Base-by-base conservation (phyloP, 2,113 vertebrate genomes). In the Actenoides lindsayi region DNA sequence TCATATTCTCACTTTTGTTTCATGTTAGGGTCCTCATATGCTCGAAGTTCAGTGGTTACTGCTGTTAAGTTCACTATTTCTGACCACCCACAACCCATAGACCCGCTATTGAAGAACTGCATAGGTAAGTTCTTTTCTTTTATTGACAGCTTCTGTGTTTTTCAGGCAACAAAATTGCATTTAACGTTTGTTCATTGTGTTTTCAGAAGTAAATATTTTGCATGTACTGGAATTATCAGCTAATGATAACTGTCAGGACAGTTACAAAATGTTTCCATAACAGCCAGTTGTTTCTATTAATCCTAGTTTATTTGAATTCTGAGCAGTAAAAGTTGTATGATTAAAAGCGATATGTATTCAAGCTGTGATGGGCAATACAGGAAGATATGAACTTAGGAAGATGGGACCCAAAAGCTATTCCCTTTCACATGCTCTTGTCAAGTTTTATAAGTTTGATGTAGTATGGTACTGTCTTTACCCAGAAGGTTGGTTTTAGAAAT, bases 41-140 rank as follows among this genome's bases (percentile, higher is more conserved):
- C 99, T 95, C 98, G 99, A 93, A 99, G 99, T 98, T 99, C 99
- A 23, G 99, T 99, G 87, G 99, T 99, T 71, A 99, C 99, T 31
- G 99, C 99, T 73, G 99, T 99, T 44, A 99, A 99, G 91, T 99
- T 99, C 98, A 99, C 99, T 48, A 99, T 99, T 98, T 99, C 99
- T 89, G 99, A 99, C 96, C 99, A 99, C 79, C 99, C 99, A 25
- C 99, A 99, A 89, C 98, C 99, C 78, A 99, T 99, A 96, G 99
- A 99, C 95, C 99, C 99, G 3, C 98, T 99, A 48, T 97, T 99
- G 96, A 99, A 99, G 98, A 99, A 99, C 95, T 99, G 99, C 96
- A 99, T 99, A 98, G 99, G 99, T 99, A 97, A 96, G 96, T 94
- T 70, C 44, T 90, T 25, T 69, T 6, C 37, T 76, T 73, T 41